These are phyloP conservation scores for Xanthorhoe spadicearia DNA, from an alignment of 2,888 invertebrate genomes.

Conservation along the genomic window DNA sequence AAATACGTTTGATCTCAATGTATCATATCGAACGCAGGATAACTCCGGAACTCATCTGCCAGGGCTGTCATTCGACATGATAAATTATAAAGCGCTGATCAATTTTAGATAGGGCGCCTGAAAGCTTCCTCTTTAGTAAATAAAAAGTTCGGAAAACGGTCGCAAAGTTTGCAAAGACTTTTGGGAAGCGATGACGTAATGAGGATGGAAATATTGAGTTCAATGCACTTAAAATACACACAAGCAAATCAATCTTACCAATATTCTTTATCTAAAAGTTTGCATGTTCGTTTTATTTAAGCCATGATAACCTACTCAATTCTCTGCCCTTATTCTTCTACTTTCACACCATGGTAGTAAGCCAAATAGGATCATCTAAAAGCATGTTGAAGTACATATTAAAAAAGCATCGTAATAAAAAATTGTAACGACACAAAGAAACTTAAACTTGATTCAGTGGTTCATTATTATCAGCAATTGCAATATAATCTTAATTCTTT, in stretches of 20 bases:
- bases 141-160: slow-evolving; percentile 7
- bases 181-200: background rate
- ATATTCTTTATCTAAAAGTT: too few species aligned
- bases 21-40: background rate
- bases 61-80: slow-evolving; percentile 18
- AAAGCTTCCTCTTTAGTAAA: slow-evolving; percentile 15
- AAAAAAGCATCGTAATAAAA: too few species aligned
- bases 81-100: slow-evolving; percentile 31
- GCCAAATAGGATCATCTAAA: too few species aligned
- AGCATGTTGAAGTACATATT: too few species aligned
- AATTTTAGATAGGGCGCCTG: slow-evolving; percentile 15
- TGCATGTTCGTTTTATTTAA: too few species aligned
- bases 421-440: too few species aligned
- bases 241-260: too few species aligned
- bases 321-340: too few species aligned
- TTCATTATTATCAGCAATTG: background rate
- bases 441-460: background rate
- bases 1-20: slow-evolving; percentile 3
- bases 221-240: too few species aligned
- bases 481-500: too few species aligned
- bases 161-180: background rate
- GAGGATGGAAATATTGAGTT: background rate
- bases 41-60: slow-evolving; percentile 20
- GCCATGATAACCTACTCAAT: too few species aligned
- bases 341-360: too few species aligned